These are phyloP conservation scores for Acanthornis magna DNA, from an alignment of 2,797 vertebrate genomes.

Conservation along the genomic window DNA sequence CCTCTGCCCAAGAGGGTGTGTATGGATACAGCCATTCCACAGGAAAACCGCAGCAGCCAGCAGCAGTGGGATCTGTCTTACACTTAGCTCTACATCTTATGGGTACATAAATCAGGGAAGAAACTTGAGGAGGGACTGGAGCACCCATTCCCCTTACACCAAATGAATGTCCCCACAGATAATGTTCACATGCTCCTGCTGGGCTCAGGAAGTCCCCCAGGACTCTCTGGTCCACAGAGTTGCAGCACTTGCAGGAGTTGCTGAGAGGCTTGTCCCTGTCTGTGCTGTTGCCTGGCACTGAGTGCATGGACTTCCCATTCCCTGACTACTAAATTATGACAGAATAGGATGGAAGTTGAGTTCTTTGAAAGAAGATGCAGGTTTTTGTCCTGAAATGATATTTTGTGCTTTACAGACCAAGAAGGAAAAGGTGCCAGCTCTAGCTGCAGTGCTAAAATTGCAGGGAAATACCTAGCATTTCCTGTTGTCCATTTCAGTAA, in stretches of 20 bases:
- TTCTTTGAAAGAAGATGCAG: neutral
- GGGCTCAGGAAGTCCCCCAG: neutral
- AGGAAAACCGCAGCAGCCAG: neutral
- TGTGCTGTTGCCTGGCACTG: neutral
- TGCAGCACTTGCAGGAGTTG: neutral
- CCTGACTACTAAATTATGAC: neutral
- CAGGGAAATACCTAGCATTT: neutral
- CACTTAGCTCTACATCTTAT: neutral
- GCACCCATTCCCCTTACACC: rapidly evolving
- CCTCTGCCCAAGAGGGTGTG: neutral
- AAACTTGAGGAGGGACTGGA: neutral
- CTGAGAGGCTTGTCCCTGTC: neutral
- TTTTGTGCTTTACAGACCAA: neutral
- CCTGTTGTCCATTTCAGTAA: neutral
- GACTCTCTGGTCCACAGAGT: neutral
- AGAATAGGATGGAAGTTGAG: neutral
- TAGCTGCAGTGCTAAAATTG: neutral
- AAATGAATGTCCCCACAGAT: neutral
- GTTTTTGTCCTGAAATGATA: neutral
- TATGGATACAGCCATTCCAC: neutral
- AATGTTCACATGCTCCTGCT: neutral
- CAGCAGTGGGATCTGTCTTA: neutral
- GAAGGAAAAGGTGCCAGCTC: neutral
- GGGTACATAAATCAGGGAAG: neutral
- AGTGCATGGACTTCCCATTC: neutral